Conservation (phyloP, 2,888 invertebrate genomes). For the Apeira syringaria region DNA sequence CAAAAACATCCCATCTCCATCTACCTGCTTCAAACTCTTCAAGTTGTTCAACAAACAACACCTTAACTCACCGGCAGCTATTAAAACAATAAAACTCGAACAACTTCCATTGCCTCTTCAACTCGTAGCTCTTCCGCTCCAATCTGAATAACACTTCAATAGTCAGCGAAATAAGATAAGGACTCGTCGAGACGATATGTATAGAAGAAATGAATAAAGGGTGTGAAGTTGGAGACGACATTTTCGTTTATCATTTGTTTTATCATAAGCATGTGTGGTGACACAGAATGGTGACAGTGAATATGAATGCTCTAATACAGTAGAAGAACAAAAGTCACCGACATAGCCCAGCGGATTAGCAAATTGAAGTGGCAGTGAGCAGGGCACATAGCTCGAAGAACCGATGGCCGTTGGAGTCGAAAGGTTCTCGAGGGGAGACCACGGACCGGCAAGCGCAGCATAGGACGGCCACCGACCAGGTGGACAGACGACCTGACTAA, state of each 20-base stretch:
- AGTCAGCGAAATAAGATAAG: slow-evolving; percentile 33
- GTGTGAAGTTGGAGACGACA: background rate
- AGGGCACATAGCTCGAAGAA: no score
- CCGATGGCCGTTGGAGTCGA: no score
- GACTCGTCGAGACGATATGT: slow-evolving; percentile 9
- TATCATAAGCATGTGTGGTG: no score
- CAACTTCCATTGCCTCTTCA: slow-evolving; percentile 29
- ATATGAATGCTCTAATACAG: no score
- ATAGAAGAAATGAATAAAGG: slow-evolving; percentile 1
- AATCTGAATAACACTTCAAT: slow-evolving; percentile 32
- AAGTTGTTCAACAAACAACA: slow-evolving; percentile 15
- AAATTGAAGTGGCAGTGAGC: no score
- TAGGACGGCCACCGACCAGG: no score
- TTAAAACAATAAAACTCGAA: slow-evolving; percentile 33
- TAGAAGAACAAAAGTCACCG: no score
- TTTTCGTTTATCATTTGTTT: slow-evolving; percentile 1
- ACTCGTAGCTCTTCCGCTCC: slow-evolving; percentile 15
- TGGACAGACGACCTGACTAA: no score
- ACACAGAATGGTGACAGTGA: no score
- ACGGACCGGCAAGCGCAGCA: no score
- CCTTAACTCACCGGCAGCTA: slow-evolving; percentile 28
- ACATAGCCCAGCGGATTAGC: no score
- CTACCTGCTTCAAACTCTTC: slow-evolving; percentile 8
- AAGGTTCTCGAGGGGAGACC: no score
- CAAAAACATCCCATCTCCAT: slow-evolving; percentile 11